Percentiles rank a stretch among this genome's conserved stretches.
These are phyloP conservation scores for Plagodis pulveraria DNA, from an alignment of 2,888 invertebrate genomes.

Conservation along the genomic window DNA sequence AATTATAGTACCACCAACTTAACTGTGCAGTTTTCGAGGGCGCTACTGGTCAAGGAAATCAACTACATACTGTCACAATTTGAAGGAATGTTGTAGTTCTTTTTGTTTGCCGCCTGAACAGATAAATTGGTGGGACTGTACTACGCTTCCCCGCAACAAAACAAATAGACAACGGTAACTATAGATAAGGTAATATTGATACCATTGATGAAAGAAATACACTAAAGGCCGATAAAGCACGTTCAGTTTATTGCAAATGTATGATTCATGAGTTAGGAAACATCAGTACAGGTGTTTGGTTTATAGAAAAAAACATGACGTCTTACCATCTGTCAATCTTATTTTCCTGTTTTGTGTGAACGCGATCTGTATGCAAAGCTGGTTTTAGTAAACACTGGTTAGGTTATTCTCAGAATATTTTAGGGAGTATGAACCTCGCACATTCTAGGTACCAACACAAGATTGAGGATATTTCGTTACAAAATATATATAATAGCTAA, in stretches of 20 bases:
- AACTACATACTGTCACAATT: no score
- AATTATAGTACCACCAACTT: no score
- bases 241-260: constrained; percentile 31
- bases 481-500: no score
- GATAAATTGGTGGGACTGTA: no score
- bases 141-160: constrained; percentile 19
- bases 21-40: no score
- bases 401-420: constrained; percentile 1
- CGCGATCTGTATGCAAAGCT: constrained; percentile 38
- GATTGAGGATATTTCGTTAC: constrained; percentile 1
- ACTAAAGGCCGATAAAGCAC: constrained; percentile 45
- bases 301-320: constrained; percentile 39
- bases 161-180: constrained; percentile 28
- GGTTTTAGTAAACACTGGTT: constrained; percentile 22
- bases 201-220: constrained; percentile 40
- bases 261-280: constrained; percentile 49
- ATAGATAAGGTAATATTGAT: constrained; percentile 21
- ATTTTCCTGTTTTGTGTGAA: constrained; percentile 47
- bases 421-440: neutral
- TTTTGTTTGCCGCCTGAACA: no score
- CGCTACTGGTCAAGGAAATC: no score
- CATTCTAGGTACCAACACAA: neutral
- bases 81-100: no score
- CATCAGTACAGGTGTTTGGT: constrained; percentile 33
- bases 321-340: constrained; percentile 42